Conservation (phyloP, 2,113 vertebrate genomes). For the Corythoichthys intestinalis region DNA sequence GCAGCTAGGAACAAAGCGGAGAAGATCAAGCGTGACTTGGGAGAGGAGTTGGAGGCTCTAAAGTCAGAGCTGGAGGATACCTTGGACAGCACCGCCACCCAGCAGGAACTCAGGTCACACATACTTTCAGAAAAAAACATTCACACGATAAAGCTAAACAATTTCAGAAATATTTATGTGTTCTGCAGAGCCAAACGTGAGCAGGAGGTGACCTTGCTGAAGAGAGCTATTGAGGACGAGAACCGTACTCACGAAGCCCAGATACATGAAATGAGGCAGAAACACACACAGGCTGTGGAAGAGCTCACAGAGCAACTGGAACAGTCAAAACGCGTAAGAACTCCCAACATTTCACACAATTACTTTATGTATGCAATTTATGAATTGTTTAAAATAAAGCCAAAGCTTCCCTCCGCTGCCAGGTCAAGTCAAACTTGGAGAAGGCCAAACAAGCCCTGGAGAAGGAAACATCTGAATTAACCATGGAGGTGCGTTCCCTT, state of each 20-base stretch:
- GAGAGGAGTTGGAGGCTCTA: conserved; percentile 92
- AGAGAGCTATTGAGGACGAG: conserved; percentile 89
- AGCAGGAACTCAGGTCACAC: conserved; percentile 88
- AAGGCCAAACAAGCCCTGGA: conserved; percentile 90
- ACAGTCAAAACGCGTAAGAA: conserved; percentile 86
- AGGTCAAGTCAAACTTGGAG: conserved; percentile 89
- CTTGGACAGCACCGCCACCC: conserved; percentile 87
- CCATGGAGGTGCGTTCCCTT: conserved; percentile 80
- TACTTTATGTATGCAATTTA: neutral
- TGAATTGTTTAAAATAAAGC: neutral
- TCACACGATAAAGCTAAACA: neutral
- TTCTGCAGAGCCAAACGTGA: conserved; percentile 86
- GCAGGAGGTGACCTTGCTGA: conserved; percentile 87
- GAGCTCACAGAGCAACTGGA: conserved; percentile 92
- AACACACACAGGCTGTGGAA: conserved; percentile 86
- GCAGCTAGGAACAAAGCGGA: conserved; percentile 87
- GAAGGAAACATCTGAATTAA: conserved; percentile 85
- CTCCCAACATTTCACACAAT: neutral
- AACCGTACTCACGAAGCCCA: conserved; percentile 85
- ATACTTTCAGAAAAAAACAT: neutral
- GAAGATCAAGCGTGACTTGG: conserved; percentile 89
- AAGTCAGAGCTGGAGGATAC: conserved; percentile 95
- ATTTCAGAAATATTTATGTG: neutral
- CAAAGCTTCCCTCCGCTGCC: conserved; percentile 1
- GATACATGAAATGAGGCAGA: conserved; percentile 93